Base-by-base conservation (phyloP, 1,140 invertebrate species). In the Brachionus plicatilis region DNA sequence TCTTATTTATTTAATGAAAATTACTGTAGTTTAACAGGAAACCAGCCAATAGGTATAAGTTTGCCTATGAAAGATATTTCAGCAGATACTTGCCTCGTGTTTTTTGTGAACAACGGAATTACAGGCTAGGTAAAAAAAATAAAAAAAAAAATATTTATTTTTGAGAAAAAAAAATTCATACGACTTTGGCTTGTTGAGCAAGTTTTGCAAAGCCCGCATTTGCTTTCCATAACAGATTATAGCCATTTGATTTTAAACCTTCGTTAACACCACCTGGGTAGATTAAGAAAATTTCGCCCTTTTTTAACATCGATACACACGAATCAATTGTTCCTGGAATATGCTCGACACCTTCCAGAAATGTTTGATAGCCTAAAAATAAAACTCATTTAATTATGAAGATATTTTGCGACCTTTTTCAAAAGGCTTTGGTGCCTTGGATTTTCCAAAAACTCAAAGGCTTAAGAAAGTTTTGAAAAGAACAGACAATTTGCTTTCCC, bases 241-340 rank as follows among this genome's bases (percentile, higher is more conserved):
- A 0, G 94, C 95, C 41, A 99, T 90, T 27, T 97, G 89, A 89
- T 98, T 94, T 14, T 95, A 96, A 37, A 94, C 92, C 86, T 93
- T 93, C 17, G 99, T 90, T 82, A 95, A 93, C 75, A 92, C 90
- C 0, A 94, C 93, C 88, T 97, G 98, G 3, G 93, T 93, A 87
- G 95, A 93, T 68, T 14, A 68, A 29, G 6, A 68, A 68, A 5
- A 68, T 5, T 68, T 68, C 66, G 0, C 33, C 33, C 5, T 68
- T 41, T 0, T 68, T 29, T 33, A 68, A 12, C 66, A 68, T 68
- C 3, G 66, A 68, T 24, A 68, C 66, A 37, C 66, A 68, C 8
- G 9, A 7, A 0, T 68, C 66, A 3, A 68, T 29, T 29, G 66
- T 68, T 68, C 66, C 66, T 29, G 66, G 11, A 14, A 11, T 68